These are phyloP conservation scores for Rhabdophis nuchalis DNA, from an alignment of 2,797 vertebrate genomes.

Conservation along the genomic window DNA sequence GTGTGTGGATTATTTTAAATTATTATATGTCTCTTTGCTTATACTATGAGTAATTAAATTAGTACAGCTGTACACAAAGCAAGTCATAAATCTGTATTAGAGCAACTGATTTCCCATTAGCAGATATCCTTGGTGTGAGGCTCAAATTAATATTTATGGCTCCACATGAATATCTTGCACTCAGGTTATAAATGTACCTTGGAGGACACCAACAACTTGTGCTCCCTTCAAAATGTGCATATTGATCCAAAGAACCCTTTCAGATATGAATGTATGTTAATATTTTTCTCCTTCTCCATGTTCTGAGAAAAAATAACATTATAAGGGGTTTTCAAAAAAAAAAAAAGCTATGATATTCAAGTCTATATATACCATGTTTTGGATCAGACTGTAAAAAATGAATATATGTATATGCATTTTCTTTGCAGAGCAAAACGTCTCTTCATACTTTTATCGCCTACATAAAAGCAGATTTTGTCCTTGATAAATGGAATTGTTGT, in stretches of 20 bases:
- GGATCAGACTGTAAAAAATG: conserved; percentile 21
- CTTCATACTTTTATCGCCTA: conserved; percentile 29
- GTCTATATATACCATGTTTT: fast-evolving
- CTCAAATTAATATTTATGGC: conserved; percentile 65
- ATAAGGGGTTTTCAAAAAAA: neutral
- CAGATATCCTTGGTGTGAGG: conserved; percentile 52
- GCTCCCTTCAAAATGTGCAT: conserved; percentile 33
- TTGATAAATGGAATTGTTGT: conserved; percentile 14
- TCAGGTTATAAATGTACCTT: conserved; percentile 43
- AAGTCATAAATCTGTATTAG: conserved; percentile 66
- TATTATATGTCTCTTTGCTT: conserved; percentile 50
- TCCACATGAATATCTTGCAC: conserved; percentile 41
- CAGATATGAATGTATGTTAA: conserved; percentile 32
- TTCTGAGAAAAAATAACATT: conserved; percentile 31
- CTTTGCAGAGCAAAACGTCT: neutral
- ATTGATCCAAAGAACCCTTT: conserved; percentile 54
- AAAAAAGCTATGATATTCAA: neutral
- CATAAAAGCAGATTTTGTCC: conserved; percentile 12
- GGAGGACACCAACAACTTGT: conserved; percentile 51
- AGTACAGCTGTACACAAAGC: conserved; percentile 55
- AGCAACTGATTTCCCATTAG: conserved; percentile 57
- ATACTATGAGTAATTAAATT: conserved; percentile 61
- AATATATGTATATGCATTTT: conserved; percentile 15
- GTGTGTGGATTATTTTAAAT: conserved; percentile 57
- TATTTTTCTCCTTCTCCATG: conserved; percentile 24